Evolutionary conservation across 2,888 invertebrate species (phyloP).

Genomic region (Ophion costatus): DNA sequence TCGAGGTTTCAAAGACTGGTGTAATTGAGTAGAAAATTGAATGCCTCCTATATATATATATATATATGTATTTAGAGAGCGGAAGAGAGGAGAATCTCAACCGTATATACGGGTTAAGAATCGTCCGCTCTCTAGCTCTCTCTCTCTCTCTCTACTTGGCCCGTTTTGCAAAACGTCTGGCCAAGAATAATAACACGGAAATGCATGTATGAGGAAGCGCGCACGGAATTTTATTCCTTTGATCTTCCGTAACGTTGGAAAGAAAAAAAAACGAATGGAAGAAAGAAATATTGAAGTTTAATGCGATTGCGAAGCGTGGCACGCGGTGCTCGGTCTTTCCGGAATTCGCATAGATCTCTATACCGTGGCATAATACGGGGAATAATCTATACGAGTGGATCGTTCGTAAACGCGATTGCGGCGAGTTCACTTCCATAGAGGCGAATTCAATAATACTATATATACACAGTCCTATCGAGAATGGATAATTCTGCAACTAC

Average conservation of each 20-base stretch:
- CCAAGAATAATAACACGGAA: conserved; percentile 36
- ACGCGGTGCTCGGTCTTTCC: conserved; percentile 34
- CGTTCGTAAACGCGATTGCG: conserved; percentile 62
- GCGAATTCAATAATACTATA: conserved; percentile 23
- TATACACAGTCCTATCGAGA: too few relatives aligned
- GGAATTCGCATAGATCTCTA: conserved; percentile 56
- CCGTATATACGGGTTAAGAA: too few relatives aligned
- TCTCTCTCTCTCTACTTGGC: conserved; percentile 2
- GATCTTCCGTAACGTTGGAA: conserved; percentile 12
- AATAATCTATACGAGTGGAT: conserved; percentile 49
- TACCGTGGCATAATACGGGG: neutral
- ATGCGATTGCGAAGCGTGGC: conserved; percentile 45
- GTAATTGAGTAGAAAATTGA: too few relatives aligned
- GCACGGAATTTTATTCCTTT: conserved; percentile 22
- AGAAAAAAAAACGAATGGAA: neutral
- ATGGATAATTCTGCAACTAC: too few relatives aligned
- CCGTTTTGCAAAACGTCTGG: neutral
- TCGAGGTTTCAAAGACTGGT: neutral
- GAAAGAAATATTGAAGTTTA: conserved; percentile 36
- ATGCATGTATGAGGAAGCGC: conserved; percentile 29
- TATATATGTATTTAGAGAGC: too few relatives aligned
- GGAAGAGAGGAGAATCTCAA: too few relatives aligned
- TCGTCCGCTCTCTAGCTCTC: neutral
- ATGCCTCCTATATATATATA: too few relatives aligned
- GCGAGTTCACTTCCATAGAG: conserved; percentile 37